Percentiles rank a stretch among this genome's conserved stretches.
These are phyloP conservation scores for Meiosimyza decipiens DNA, from an alignment of 2,888 invertebrate species.

Conservation along the genomic window DNA sequence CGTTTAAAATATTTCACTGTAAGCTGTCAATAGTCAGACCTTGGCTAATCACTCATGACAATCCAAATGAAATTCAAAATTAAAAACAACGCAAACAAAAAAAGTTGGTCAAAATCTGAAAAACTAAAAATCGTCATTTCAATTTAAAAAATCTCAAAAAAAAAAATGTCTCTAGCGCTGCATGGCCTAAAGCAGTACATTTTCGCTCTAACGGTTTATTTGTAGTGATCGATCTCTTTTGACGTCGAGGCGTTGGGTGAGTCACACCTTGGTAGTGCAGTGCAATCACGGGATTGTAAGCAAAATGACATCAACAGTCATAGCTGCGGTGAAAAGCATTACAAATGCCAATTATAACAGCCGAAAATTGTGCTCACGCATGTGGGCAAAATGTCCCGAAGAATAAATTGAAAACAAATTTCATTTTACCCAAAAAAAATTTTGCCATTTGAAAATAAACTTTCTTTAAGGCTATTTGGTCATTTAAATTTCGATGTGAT, in stretches of 20 bases:
- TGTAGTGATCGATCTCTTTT: not conserved
- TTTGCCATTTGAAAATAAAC: too few relatives aligned
- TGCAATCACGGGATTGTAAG: too few relatives aligned
- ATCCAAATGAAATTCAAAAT: conserved; percentile 34
- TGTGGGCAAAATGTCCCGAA: not conserved
- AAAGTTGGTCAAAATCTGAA: not conserved
- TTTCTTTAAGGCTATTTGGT: too few relatives aligned
- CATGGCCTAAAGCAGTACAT: too few relatives aligned
- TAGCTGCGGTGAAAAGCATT: too few relatives aligned
- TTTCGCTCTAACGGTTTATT: not conserved
- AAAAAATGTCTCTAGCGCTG: too few relatives aligned
- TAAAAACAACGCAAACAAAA: not conserved
- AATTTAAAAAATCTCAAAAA: not conserved
- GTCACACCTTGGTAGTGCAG: conserved; percentile 2
- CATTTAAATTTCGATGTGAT: too few relatives aligned
- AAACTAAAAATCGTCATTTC: not conserved
- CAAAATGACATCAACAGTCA: too few relatives aligned
- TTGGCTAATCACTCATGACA: conserved; percentile 54
- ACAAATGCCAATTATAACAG: too few relatives aligned
- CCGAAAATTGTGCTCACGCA: too few relatives aligned
- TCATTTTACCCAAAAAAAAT: not conserved
- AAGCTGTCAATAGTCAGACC: conserved; percentile 55
- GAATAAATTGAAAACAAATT: not conserved
- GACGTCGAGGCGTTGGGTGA: not conserved
- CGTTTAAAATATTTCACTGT: conserved; percentile 46